A percentile compares a stretch with the other conserved stretches of the same genome.
phyloP scores from a whole-genome alignment of 2,888 invertebrate species.

The Endotricha flammealis region DNA sequence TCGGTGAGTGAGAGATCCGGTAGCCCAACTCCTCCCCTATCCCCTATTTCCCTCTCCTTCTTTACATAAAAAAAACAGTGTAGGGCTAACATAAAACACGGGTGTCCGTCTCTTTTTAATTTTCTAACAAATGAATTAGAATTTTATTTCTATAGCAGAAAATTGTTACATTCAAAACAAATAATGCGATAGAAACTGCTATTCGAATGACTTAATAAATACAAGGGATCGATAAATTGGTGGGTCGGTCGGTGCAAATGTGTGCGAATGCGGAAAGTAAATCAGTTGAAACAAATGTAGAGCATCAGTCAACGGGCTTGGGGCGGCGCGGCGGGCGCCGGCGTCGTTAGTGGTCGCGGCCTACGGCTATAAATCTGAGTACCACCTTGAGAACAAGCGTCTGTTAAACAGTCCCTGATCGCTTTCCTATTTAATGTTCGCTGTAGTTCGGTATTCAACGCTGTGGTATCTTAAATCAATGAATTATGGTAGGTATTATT shows the following conservation, averaged over 20 bases:
- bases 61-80: no score
- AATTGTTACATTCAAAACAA: no score
- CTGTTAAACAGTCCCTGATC: constrained; percentile 28
- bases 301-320: constrained; percentile 30
- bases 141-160: no score
- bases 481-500: no score
- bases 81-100: no score
- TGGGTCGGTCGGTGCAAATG: constrained; percentile 44
- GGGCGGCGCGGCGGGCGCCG: constrained; percentile 31
- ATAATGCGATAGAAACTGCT: no score
- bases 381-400: constrained; percentile 60
- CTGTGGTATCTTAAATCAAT: constrained; percentile 12
- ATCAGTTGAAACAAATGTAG: constrained; percentile 74
- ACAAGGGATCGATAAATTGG: constrained; percentile 23
- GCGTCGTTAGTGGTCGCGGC: constrained; percentile 70
- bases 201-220: constrained; percentile 3
- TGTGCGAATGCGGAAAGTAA: constrained; percentile 59
- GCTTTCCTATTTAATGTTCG: constrained; percentile 18
- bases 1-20: no score
- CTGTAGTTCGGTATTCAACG: background rate
- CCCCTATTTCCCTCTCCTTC: no score
- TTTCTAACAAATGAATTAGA: no score
- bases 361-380: constrained; percentile 61
- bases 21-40: no score
- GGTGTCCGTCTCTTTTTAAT: no score